Evolutionary conservation across 2,797 vertebrate species (phyloP).

Genomic region (Clarias platycephalus): DNA sequence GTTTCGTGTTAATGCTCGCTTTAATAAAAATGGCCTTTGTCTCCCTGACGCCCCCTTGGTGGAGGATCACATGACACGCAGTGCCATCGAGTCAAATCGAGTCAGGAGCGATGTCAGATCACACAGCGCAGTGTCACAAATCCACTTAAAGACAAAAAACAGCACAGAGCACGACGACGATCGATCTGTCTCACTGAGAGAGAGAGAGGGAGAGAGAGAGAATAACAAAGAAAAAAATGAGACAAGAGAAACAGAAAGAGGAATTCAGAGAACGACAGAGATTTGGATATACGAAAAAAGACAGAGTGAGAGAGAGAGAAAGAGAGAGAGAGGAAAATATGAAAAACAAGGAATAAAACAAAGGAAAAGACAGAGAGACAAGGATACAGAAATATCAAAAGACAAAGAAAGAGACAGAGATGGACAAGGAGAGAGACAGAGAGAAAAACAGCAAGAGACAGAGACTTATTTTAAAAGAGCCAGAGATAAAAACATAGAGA

Average conservation of each 20-base stretch:
- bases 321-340: not conserved
- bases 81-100: slow-evolving; percentile 30
- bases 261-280: not conserved
- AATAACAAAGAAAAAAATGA: not conserved
- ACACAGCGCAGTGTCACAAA: slow-evolving; percentile 14
- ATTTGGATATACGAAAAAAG: not conserved
- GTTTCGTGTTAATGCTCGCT: slow-evolving; percentile 67
- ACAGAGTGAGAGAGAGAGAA: too few species aligned
- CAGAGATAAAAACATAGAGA: not conserved
- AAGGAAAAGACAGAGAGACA: not conserved
- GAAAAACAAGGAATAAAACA: not conserved
- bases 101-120: slow-evolving; percentile 26
- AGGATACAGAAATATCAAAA: not conserved
- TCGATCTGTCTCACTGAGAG: slow-evolving; percentile 15
- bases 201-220: slow-evolving; percentile 2
- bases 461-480: not conserved
- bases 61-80: slow-evolving; percentile 38
- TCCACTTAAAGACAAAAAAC: slow-evolving; percentile 24
- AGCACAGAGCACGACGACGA: not conserved
- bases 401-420: not conserved
- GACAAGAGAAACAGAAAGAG: not conserved
- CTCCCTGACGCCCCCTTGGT: slow-evolving; percentile 35
- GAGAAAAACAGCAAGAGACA: not conserved
- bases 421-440: not conserved
- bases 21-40: slow-evolving; percentile 71